Evolutionary conservation across 2,113 vertebrate species (phyloP), one percentile per base, ranked within the genome.

Genomic region (Anolis carolinensis): DNA sequence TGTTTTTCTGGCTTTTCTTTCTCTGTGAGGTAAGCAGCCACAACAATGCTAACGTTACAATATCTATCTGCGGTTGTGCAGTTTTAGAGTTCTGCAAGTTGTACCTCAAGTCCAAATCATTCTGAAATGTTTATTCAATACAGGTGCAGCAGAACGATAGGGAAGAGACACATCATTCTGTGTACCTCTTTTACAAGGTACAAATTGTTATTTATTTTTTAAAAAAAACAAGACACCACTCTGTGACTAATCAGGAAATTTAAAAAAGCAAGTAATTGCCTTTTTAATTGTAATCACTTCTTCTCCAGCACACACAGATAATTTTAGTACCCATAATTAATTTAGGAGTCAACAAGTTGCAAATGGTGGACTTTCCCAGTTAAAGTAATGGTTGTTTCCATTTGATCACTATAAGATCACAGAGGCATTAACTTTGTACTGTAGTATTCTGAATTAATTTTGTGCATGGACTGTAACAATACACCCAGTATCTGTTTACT

Each of bases 131-230:
- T 36, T 20, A 81, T 81, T 67, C 44, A 81, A n/a, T 70, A 14
- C 92, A 89, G 88, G 91, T 92, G 82, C 63, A 77, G 65, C 62
- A 83, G 79, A 74, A 74, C 1, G 67, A 77, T 50, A 82, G 71
- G 55, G n/a, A 78, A 59, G n/a, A 82, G 21, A 10, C 0, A 78
- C 34, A 65, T 84, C 86, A 55, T 82, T 77, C 65, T 86, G 71
- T 67, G 34, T 27, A 59, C 48, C 44, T 2, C 50, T 68, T 27
- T 71, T 82, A 87, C 74, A 88, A 30, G 88, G 52, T 91, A 91
- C 87, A 90, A 86, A 67, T 81, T 32, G 11, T 32, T 27, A 65
- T 80, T 88, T 44, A 67, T 78, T 2, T 44, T 44, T 44, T 16
- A 59, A 59, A 7, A 52, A 55, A 59, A 84, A 75, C 55, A 36